Conservation (phyloP, 2,113 vertebrate species). For the Oryzias melastigma region DNA sequence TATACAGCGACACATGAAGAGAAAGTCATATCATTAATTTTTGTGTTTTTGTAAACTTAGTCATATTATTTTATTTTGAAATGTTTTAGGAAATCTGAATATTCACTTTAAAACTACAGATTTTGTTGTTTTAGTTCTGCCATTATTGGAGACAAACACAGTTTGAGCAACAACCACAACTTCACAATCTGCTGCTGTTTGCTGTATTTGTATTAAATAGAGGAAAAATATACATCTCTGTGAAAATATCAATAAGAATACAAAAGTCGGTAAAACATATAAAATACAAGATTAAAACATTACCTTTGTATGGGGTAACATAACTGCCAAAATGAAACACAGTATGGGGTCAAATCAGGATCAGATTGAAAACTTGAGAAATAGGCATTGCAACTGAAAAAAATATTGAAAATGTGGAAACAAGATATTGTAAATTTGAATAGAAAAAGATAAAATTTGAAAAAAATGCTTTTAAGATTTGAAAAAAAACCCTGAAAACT, state of each 20-base stretch:
- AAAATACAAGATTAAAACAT: conserved; percentile 24
- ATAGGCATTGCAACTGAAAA: no score
- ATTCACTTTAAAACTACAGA: conserved; percentile 4
- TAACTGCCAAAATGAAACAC: no score
- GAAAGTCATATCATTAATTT: no score
- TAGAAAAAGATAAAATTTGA: no score
- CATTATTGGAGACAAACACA: background rate
- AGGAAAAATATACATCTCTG: conserved; percentile 56
- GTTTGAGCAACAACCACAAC: background rate
- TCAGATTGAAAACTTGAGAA: no score
- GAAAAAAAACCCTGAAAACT: no score
- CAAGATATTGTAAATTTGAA: no score
- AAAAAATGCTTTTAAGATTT: no score
- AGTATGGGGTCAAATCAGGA: no score
- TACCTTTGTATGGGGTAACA: no score
- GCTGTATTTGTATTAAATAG: conserved; percentile 47
- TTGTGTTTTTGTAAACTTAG: conserved; percentile 14
- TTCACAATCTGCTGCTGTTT: conserved; percentile 17
- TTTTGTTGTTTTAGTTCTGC: background rate
- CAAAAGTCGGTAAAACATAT: conserved; percentile 27
- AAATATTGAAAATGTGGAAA: no score
- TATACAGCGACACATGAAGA: background rate
- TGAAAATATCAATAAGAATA: conserved; percentile 52
- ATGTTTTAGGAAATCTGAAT: background rate
- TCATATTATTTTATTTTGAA: background rate